These are phyloP conservation scores for Micrasema longulum DNA, from an alignment of 1,140 invertebrate genomes.

Conservation along the genomic window DNA sequence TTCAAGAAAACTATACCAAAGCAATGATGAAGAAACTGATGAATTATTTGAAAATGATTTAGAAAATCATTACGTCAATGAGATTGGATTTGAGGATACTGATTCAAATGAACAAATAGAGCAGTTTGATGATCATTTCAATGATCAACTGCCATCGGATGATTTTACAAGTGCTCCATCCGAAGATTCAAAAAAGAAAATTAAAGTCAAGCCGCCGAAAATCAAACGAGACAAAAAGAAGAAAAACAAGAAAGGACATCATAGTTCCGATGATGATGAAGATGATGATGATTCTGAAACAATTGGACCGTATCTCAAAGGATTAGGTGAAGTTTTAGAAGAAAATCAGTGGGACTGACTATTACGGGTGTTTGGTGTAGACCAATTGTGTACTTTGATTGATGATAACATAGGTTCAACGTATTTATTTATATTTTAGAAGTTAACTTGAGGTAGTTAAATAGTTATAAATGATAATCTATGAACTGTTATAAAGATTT, in stretches of 20 bases:
- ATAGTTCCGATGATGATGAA: slow-evolving; percentile 60
- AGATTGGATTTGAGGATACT: neutral
- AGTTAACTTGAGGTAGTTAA: too few species aligned
- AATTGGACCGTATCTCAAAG: slow-evolving; percentile 47
- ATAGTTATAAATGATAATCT: too few species aligned
- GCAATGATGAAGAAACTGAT: slow-evolving; percentile 38
- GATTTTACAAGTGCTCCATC: neutral
- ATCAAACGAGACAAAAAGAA: slow-evolving; percentile 59
- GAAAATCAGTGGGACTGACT: slow-evolving; percentile 66
- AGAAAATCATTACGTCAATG: neutral
- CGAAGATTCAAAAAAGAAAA: neutral
- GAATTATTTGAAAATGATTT: slow-evolving; percentile 7
- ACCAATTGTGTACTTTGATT: slow-evolving; percentile 61
- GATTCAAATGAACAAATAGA: neutral
- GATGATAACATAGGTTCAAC: slow-evolving; percentile 39
- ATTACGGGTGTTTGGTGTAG: slow-evolving; percentile 64
- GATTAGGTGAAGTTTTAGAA: slow-evolving; percentile 59
- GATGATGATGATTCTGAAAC: slow-evolving; percentile 60
- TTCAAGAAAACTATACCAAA: slow-evolving; percentile 48
- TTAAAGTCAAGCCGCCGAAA: slow-evolving; percentile 3
- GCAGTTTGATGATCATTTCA: neutral
- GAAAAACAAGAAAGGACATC: slow-evolving; percentile 59
- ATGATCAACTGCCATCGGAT: neutral
- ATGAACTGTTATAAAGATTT: too few species aligned
- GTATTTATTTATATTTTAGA: slow-evolving; percentile 31